A percentile compares a stretch with the other conserved stretches of the same genome.
phyloP scores from a whole-genome alignment of 2,888 invertebrate genomes.

The Mactromeris polynyma region DNA sequence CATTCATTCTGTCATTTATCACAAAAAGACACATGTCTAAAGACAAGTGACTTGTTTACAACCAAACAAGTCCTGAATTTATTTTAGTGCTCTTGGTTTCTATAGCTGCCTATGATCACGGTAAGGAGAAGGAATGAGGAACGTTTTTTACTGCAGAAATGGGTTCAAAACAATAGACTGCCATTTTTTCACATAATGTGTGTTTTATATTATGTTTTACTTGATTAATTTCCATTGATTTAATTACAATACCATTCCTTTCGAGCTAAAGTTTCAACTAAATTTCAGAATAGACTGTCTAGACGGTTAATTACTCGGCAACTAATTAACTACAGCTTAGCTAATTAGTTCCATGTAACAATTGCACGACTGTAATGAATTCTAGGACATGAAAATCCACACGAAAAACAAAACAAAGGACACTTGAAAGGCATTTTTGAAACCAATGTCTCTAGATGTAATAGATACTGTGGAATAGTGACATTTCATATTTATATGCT shows the following conservation, averaged over 20 bases:
- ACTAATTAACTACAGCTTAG: constrained; percentile 1
- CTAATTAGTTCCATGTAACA: neutral
- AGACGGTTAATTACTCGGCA: neutral
- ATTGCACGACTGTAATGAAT: neutral
- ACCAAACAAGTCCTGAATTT: too few species aligned
- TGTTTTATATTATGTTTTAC: neutral
- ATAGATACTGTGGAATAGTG: too few species aligned
- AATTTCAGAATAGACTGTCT: neutral
- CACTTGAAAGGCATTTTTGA: neutral
- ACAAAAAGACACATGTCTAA: too few species aligned
- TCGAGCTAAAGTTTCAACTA: neutral
- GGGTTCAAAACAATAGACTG: neutral
- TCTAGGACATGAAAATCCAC: neutral
- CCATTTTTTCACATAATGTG: neutral
- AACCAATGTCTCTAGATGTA: neutral
- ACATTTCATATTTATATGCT: too few species aligned
- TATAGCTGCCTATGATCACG: too few species aligned
- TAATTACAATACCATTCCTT: neutral
- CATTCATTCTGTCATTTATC: too few species aligned
- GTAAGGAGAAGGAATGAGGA: too few species aligned
- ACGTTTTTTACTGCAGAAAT: too few species aligned
- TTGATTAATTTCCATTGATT: neutral
- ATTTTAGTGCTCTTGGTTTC: too few species aligned
- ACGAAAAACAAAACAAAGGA: neutral
- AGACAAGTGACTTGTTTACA: too few species aligned